Conservation (phyloP, 1,140 invertebrate species). For the Aporrectodea caliginosa region DNA sequence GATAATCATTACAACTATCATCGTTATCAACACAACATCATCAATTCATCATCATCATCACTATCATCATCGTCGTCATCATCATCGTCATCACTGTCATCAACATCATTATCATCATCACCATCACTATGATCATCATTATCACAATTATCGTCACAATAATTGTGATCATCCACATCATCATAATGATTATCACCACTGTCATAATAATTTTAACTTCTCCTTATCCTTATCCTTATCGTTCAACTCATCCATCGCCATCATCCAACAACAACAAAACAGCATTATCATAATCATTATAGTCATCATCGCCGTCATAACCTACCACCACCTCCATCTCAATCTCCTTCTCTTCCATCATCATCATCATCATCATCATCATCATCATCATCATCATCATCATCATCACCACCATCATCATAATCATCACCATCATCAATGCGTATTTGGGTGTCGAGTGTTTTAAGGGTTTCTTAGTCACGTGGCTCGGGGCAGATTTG, state of each 20-base stretch:
- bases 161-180: not conserved
- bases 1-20: not conserved
- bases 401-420: not conserved
- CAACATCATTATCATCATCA: constrained; percentile 11
- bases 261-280: not conserved
- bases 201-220: constrained; percentile 55
- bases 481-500: no score
- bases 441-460: no score
- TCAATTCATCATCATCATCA: no score
- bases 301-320: not conserved
- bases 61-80: constrained; percentile 7
- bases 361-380: not conserved
- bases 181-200: constrained; percentile 4
- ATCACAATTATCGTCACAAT: not conserved
- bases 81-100: constrained; percentile 1
- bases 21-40: no score
- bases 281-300: not conserved
- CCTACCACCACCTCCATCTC: not conserved
- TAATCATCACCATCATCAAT: no score
- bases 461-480: no score
- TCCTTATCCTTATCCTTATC: not conserved
- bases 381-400: not conserved
- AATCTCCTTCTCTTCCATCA: not conserved
- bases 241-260: not conserved
- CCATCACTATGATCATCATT: not conserved